Evolutionary conservation across 2,113 vertebrate genomes (phyloP), one percentile per base, ranked within the genome.

Genomic region (Plestiodon gilberti): DNA sequence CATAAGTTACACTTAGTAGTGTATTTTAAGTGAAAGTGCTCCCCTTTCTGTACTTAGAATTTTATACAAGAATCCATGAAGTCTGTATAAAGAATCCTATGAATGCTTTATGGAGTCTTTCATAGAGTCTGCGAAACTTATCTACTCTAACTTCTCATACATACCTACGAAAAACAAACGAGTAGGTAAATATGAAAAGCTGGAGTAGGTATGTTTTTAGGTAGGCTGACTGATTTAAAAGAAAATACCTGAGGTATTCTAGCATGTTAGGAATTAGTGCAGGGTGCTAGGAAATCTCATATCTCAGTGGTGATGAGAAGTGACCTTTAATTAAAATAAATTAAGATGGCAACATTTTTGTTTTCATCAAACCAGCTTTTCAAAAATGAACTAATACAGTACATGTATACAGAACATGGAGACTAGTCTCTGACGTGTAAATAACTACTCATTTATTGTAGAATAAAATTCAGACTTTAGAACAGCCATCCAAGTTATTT

Each of bases 301-400:
- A 65, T 65, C 18, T 2, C 0, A 3, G 0, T 40, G 33, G 11
- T n/a, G 22, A 38, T 6, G 11, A 4, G 57, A 0, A 52, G 4
- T 35, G 33, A 83, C 2, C 23, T 48, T 35, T 23, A 55, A n/a
- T 33, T 18, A 35, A 75, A 8, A 48, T 82, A 10, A 0, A 0
- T 35, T n/a, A n/a, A 33, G 76, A 83, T 62, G 20, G 48, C 57
- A 82, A 85, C 59, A 0, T 0, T 6, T 3, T 48, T 25, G n/a
- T 70, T 70, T n/a, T 80, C 65, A 75, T 28, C 20, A 79, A 70
- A 90, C 3, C 7, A 78, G 23, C 55, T 30, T 77, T 73, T 71
- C 64, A 84, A 85, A 20, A 70, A 3, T 78, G 33, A 70, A 40
- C 33, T 70, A 14, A 17, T 71, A 25, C 64, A 35, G 17, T 1